A percentile compares a stretch with the other conserved stretches of the same genome.
Conservation (phyloP, 2,113 vertebrate species). For the Nycticorax nycticorax region DNA sequence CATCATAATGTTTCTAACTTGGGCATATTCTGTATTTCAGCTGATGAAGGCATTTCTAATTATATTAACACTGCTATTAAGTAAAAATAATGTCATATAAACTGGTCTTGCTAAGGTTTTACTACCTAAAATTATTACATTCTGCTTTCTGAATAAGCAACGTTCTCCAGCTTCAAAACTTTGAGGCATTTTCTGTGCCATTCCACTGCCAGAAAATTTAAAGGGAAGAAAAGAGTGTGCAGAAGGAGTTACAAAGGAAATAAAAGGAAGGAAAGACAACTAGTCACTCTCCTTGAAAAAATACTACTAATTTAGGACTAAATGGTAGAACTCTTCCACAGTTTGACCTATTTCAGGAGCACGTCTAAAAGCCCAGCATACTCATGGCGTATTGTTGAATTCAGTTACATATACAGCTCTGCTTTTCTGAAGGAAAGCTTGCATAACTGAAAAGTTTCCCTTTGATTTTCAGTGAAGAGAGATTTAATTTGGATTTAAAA, state of each 20-base stretch:
- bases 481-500: background rate
- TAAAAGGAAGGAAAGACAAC: background rate
- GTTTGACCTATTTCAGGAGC: background rate
- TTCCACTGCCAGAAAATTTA: background rate
- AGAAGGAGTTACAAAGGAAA: background rate
- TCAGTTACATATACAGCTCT: background rate
- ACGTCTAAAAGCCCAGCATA: background rate
- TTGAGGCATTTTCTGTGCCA: background rate
- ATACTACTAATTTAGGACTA: background rate
- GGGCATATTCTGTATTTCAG: background rate
- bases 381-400: background rate
- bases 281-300: background rate
- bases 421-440: background rate
- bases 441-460: background rate
- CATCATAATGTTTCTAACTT: background rate
- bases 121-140: background rate
- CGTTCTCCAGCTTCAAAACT: background rate
- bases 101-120: background rate
- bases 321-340: background rate
- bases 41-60: background rate
- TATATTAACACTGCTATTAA: background rate
- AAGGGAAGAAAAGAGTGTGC: background rate
- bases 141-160: background rate
- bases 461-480: background rate
- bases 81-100: background rate